phyloP scores from a whole-genome alignment of 1,140 invertebrate genomes.

The Protaetia brevitarsis region DNA sequence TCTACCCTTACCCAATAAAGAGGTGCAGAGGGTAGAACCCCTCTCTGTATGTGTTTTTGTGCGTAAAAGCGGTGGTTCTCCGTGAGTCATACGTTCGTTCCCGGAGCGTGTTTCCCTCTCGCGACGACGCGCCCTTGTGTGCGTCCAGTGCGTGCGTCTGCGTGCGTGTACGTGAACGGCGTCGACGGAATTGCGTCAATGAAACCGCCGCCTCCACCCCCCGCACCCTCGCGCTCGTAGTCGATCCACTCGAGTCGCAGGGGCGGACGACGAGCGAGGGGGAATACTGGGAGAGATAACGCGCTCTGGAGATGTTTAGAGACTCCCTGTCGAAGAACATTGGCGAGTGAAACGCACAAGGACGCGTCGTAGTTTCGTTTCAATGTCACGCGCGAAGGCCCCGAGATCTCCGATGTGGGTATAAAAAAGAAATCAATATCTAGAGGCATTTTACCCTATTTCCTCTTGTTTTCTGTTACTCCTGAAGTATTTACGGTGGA shows the following conservation, averaged over 20 bases:
- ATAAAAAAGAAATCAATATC: too few relatives aligned
- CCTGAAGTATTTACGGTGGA: too few relatives aligned
- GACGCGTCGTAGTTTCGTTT: background rate
- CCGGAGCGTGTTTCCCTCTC: background rate
- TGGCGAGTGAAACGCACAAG: background rate
- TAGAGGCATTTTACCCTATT: too few relatives aligned
- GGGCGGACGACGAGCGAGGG: background rate
- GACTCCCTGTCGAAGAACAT: background rate
- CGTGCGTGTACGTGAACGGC: too few relatives aligned
- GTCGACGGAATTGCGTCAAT: too few relatives aligned
- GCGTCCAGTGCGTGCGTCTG: background rate
- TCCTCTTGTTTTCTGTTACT: too few relatives aligned
- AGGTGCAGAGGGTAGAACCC: conserved; percentile 45
- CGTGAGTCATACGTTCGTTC: background rate
- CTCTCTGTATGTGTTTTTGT: conserved; percentile 21
- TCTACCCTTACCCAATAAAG: conserved; percentile 49
- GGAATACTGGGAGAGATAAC: background rate
- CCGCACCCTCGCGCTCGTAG: background rate
- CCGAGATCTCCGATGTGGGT: too few relatives aligned
- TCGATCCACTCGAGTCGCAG: background rate
- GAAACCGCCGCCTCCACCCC: background rate
- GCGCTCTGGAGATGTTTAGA: background rate
- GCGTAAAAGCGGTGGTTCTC: background rate
- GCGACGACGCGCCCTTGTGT: background rate
- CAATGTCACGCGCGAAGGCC: conserved; percentile 9